Percentiles rank a stretch among this genome's conserved stretches.
These are phyloP conservation scores for Margarornis squamiger DNA, from an alignment of 2,797 vertebrate species.

Conservation along the genomic window DNA sequence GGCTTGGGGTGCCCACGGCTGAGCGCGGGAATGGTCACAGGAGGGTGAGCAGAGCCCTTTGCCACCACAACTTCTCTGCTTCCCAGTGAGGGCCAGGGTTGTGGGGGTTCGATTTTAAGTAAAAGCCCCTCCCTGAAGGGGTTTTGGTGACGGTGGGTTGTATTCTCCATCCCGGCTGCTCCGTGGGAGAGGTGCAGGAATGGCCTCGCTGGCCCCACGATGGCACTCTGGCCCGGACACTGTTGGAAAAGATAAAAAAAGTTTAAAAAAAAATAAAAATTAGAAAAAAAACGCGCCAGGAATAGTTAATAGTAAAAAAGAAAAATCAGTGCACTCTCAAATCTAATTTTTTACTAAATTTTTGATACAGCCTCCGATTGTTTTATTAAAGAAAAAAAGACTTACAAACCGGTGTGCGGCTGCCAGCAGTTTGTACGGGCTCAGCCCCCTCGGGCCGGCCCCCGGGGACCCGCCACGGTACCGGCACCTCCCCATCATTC, in stretches of 20 bases:
- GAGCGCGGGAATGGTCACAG: fast-evolving
- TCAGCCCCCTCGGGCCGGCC: conserved; percentile 77
- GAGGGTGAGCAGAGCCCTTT: neutral
- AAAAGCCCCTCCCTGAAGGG: conserved; percentile 33
- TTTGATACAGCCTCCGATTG: conserved; percentile 90
- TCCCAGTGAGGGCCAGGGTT: fast-evolving
- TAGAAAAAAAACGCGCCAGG: conserved; percentile 18
- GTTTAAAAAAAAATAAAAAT: neutral
- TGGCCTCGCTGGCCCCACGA: neutral
- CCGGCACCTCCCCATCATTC: neutral
- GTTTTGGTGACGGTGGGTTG: conserved; percentile 78
- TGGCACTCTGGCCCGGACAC: neutral
- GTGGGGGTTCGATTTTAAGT: neutral
- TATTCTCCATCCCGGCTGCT: neutral
- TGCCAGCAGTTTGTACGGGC: conserved; percentile 87
- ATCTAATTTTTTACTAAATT: conserved; percentile 83
- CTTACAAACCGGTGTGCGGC: conserved; percentile 81
- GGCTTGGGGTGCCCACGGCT: conserved; percentile 25
- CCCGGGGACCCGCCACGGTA: conserved; percentile 53
- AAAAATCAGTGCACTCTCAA: conserved; percentile 73
- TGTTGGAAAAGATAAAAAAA: conserved; percentile 21
- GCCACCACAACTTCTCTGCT: neutral
- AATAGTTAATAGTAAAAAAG: conserved; percentile 64
- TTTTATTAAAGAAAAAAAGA: conserved; percentile 84
- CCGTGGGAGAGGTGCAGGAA: conserved; percentile 49